These are phyloP conservation scores for Epinephelus awoara DNA, from an alignment of 2,797 vertebrate species.

Conservation along the genomic window DNA sequence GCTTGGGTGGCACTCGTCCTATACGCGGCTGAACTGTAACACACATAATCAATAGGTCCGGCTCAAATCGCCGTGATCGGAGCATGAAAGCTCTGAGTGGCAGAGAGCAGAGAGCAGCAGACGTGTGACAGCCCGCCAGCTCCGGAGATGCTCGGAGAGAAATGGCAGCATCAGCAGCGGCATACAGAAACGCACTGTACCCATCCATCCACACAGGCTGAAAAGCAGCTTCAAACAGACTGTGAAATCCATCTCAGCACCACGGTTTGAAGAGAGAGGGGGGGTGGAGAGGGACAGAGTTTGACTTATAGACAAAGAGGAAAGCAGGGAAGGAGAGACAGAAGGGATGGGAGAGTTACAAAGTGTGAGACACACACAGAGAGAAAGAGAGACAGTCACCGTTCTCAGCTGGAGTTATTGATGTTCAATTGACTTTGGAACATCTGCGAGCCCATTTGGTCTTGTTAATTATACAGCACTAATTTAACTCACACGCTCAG, in stretches of 20 bases:
- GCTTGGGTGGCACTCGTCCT: conserved; percentile 19
- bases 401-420: conserved; percentile 74
- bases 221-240: conserved; percentile 76
- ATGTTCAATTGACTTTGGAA: conserved; percentile 81
- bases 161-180: conserved; percentile 58
- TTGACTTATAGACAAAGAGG: conserved; percentile 11
- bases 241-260: conserved; percentile 68
- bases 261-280: conserved; percentile 31
- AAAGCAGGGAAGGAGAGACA: conserved; percentile 4
- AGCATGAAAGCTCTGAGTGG: conserved; percentile 42
- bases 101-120: conserved; percentile 42
- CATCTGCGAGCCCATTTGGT: conserved; percentile 77
- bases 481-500: conserved; percentile 61
- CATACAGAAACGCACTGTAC: conserved; percentile 53
- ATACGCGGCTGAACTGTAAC: conserved; percentile 10
- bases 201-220: conserved; percentile 62
- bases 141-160: conserved; percentile 49
- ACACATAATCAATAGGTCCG: conserved; percentile 27
- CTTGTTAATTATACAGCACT: conserved; percentile 76
- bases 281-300: not conserved
- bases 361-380: not conserved
- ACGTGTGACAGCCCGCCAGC: conserved; percentile 55
- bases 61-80: conserved; percentile 40
- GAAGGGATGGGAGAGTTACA: conserved; percentile 4
- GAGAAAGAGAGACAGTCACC: conserved; percentile 33